A percentile compares a stretch with the other conserved stretches of the same genome.
phyloP scores from a whole-genome alignment of 1,140 invertebrate genomes.

The Drosophila littoralis region DNA sequence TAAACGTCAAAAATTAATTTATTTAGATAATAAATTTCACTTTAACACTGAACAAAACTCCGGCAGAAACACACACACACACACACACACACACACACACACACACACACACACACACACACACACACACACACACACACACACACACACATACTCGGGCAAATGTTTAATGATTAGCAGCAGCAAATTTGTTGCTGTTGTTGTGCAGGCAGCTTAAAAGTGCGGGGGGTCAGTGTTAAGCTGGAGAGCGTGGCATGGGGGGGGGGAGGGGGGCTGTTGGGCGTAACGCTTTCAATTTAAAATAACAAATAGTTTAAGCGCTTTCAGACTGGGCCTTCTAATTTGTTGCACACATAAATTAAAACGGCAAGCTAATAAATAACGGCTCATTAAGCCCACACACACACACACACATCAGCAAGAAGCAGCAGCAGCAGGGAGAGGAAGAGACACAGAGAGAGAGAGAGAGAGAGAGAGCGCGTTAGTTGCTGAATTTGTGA shows the following conservation, averaged over 20 bases:
- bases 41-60: slow-evolving; percentile 15
- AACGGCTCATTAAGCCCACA: slow-evolving; percentile 72
- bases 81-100: slow-evolving; percentile 4
- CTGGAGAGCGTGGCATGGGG: not conserved
- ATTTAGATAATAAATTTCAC: slow-evolving; percentile 46
- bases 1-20: slow-evolving; percentile 18
- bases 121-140: slow-evolving; percentile 4
- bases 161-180: slow-evolving; percentile 52
- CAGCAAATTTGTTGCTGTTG: slow-evolving; percentile 28
- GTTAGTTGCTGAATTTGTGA: slow-evolving; percentile 3
- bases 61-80: not conserved
- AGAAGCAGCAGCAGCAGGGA: not conserved
- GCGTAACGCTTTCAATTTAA: slow-evolving; percentile 49
- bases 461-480: slow-evolving; percentile 12
- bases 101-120: slow-evolving; percentile 4
- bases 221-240: not conserved
- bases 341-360: slow-evolving; percentile 80
- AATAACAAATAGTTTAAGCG: slow-evolving; percentile 62
- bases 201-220: not conserved
- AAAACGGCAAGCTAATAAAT: slow-evolving; percentile 75
- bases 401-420: not conserved
- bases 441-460: slow-evolving; percentile 7
- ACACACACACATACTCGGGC: slow-evolving; percentile 4
- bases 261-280: not conserved
- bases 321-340: slow-evolving; percentile 57